Percentiles rank a stretch among this genome's conserved stretches.
phyloP scores from a whole-genome alignment of 2,113 vertebrate genomes.

The Globicephala melas region DNA sequence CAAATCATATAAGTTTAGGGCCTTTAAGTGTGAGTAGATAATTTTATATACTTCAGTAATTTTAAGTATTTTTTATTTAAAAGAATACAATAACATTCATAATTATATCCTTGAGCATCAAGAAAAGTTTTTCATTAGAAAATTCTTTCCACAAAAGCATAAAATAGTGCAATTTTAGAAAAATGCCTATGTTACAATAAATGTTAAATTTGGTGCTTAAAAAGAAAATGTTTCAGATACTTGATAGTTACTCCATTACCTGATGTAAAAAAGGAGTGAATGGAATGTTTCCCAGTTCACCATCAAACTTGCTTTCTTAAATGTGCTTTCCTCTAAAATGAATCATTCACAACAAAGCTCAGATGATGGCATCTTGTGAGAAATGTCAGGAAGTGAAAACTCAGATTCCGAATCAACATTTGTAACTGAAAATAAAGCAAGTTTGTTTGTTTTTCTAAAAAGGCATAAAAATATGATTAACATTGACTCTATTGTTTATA shows the following conservation, averaged over 20 bases:
- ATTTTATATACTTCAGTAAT: background rate
- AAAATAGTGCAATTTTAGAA: background rate
- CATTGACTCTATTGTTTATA: background rate
- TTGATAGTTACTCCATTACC: background rate
- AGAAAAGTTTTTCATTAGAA: background rate
- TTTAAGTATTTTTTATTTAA: background rate
- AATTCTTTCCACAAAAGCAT: background rate
- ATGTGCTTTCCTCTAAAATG: background rate
- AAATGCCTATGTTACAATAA: background rate
- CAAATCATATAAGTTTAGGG: background rate
- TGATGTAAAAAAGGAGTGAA: background rate
- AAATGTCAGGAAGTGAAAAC: background rate
- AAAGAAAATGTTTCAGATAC: background rate
- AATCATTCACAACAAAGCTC: background rate
- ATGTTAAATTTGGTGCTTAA: background rate
- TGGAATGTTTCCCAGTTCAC: background rate
- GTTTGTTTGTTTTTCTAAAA: background rate
- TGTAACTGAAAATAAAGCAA: background rate
- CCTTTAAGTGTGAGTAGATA: background rate
- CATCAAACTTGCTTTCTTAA: conserved; percentile 8
- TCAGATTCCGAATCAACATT: background rate
- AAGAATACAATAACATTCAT: background rate
- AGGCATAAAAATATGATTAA: background rate
- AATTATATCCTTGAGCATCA: background rate
- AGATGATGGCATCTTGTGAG: background rate